These are phyloP conservation scores for Triops cancriformis DNA, from an alignment of 1,140 invertebrate species.

Conservation along the genomic window DNA sequence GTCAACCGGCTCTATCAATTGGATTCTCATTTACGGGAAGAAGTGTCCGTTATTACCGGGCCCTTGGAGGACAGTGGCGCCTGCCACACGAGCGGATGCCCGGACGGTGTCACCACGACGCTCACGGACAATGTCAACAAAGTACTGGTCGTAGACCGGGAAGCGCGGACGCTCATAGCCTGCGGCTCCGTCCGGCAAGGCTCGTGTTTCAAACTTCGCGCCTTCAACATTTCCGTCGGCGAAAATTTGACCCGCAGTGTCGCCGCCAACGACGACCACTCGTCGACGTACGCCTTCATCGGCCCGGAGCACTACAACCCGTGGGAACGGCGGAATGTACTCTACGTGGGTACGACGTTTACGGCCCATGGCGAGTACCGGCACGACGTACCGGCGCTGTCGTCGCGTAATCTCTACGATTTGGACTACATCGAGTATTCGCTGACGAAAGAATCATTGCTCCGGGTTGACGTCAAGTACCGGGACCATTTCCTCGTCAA, in stretches of 20 bases:
- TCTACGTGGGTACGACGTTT: conserved; percentile 91
- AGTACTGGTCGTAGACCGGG: conserved; percentile 76
- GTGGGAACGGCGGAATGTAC: conserved; percentile 64
- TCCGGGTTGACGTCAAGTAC: conserved; percentile 89
- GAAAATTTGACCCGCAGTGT: conserved; percentile 69
- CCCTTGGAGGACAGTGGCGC: conserved; percentile 74
- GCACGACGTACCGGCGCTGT: conserved; percentile 88
- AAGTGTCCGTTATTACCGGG: conserved; percentile 58
- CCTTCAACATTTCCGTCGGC: conserved; percentile 66
- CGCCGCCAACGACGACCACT: conserved; percentile 80
- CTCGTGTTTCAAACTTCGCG: conserved; percentile 74
- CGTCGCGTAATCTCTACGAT: conserved; percentile 68
- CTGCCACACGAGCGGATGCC: conserved; percentile 75
- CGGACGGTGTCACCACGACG: conserved; percentile 46
- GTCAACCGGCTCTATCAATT: conserved; percentile 76
- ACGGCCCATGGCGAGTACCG: conserved; percentile 84
- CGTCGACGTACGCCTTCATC: conserved; percentile 89
- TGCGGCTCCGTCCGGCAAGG: conserved; percentile 83
- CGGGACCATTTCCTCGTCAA: conserved; percentile 88
- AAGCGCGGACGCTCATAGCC: conserved; percentile 66
- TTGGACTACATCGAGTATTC: conserved; percentile 70
- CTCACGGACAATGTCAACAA: conserved; percentile 83
- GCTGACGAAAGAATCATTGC: conserved; percentile 73
- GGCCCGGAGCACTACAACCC: conserved; percentile 75
- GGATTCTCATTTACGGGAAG: conserved; percentile 58